phyloP scores from a whole-genome alignment of 2,888 invertebrate genomes.

The Eupithecia subumbrata region DNA sequence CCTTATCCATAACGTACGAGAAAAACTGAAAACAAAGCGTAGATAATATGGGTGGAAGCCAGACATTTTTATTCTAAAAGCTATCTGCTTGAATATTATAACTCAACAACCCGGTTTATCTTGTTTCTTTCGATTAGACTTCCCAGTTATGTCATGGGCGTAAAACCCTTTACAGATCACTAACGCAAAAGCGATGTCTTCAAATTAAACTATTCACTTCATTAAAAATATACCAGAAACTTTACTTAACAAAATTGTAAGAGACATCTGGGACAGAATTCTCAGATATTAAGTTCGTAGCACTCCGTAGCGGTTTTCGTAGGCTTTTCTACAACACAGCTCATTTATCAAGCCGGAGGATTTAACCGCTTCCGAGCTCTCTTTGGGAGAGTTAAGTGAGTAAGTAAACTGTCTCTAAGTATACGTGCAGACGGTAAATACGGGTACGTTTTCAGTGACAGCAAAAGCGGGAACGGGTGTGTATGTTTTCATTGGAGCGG shows the following conservation, averaged over 20 bases:
- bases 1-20: slow-evolving; percentile 51
- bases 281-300: not conserved
- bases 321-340: not conserved
- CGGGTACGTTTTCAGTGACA: not conserved
- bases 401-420: not conserved
- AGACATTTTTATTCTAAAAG: not conserved
- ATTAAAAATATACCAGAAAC: not conserved
- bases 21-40: slow-evolving; percentile 50
- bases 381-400: not conserved
- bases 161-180: not conserved
- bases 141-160: not conserved
- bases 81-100: not conserved
- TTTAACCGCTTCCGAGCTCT: not conserved
- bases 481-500: not conserved
- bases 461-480: not conserved
- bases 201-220: not conserved
- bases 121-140: not conserved
- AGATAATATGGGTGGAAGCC: not conserved
- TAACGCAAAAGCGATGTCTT: not conserved
- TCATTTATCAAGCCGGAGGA: slow-evolving; percentile 1
- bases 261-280: not conserved
- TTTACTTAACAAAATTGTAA: not conserved
- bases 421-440: not conserved
- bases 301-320: not conserved
- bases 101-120: not conserved